A percentile compares a stretch with the other conserved stretches of the same genome.
Conservation (phyloP, 2,797 vertebrate genomes). For the Poliocrania exsul region DNA sequence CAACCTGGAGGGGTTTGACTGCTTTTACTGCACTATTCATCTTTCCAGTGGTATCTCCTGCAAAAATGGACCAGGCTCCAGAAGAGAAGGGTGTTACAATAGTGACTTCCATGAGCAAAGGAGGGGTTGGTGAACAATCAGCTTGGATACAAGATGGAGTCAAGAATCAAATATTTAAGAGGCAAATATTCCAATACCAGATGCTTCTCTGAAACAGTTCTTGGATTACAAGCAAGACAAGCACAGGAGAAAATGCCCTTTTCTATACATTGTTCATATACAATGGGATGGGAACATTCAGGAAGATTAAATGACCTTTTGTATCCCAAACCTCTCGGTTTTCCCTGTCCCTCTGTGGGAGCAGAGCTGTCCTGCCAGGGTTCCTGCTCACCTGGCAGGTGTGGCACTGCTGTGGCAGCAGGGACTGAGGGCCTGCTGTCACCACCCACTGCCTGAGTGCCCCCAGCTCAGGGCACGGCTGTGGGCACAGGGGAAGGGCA, state of each 20-base stretch:
- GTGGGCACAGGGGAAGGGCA: not conserved
- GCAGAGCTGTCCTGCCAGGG: not conserved
- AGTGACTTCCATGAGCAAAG: not conserved
- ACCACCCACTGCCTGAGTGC: not conserved
- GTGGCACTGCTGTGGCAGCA: rapidly evolving
- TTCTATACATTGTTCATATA: not conserved
- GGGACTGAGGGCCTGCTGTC: not conserved
- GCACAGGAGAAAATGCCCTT: not conserved
- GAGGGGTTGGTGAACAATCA: not conserved
- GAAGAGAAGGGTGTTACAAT: not conserved
- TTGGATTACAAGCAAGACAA: not conserved
- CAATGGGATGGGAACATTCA: not conserved
- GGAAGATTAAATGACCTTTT: not conserved
- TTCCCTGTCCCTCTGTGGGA: not conserved
- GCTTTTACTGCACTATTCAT: not conserved
- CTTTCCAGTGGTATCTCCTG: not conserved
- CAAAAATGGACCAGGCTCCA: not conserved
- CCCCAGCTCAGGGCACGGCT: not conserved
- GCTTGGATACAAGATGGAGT: constrained; percentile 60
- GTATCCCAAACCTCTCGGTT: not conserved
- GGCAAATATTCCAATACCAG: not conserved
- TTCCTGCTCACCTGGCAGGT: not conserved
- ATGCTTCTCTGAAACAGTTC: not conserved
- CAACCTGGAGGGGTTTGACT: not conserved
- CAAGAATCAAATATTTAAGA: constrained; percentile 51